Conservation (phyloP, 2,113 vertebrate genomes). For the Nesoenas mayeri region DNA sequence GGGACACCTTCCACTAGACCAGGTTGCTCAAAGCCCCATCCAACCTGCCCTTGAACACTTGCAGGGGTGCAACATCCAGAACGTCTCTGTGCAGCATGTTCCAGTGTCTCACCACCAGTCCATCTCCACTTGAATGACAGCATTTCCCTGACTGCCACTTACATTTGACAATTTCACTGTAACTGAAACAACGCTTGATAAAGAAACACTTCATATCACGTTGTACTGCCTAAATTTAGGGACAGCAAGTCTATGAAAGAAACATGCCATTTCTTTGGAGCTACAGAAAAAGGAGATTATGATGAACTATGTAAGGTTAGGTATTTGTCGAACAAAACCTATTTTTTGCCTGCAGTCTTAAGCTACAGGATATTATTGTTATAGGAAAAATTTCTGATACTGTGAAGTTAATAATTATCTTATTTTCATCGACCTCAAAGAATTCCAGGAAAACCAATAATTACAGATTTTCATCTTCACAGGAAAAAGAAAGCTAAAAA, state of each 20-base stretch:
- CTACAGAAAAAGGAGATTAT: not conserved
- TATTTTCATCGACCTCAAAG: not conserved
- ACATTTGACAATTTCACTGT: not conserved
- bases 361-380: not conserved
- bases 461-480: not conserved
- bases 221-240: not conserved
- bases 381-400: not conserved
- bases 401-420: not conserved
- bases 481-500: not conserved
- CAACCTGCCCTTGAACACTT: too few relatives aligned
- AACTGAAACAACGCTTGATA: conserved; percentile 32
- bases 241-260: not conserved
- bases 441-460: not conserved
- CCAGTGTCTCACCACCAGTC: too few relatives aligned
- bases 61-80: too few relatives aligned
- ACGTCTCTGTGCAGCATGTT: too few relatives aligned
- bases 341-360: not conserved
- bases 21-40: too few relatives aligned
- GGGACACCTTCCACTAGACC: too few relatives aligned
- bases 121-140: not conserved
- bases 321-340: not conserved
- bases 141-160: conserved; percentile 7
- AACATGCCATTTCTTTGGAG: not conserved
- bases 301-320: not conserved
- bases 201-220: not conserved